Evolutionary conservation across 30 jellyfish, hydroid and myxozoan species (phyloP), one percentile per base, ranked within the genome.

Genomic region (Hydractinia echinata): DNA sequence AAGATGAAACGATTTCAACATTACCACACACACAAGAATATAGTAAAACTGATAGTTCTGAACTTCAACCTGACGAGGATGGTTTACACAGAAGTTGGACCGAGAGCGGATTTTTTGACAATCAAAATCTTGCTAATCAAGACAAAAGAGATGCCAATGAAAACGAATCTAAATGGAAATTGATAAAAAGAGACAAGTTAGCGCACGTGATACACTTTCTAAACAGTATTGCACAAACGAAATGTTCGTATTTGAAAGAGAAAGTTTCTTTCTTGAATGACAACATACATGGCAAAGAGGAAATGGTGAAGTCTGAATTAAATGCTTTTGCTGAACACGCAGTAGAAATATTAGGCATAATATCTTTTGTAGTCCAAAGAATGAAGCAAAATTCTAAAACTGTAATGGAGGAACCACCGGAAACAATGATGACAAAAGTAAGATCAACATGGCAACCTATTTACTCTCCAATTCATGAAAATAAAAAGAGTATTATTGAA

Each of bases 61-160:
- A 44, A 13, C 19, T 44, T 51, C 19, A 64, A n/a, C 74, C 19
- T n/a, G 74, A 64, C 9, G 39, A 13, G 16, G 74, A 64, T n/a
- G 74, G 74, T 13, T 64, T 77, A 19, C 85, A 55, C n/a, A 77
- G 87, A 66, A 51, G 67, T 7, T 62, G 87, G 81, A 80, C 81
- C 0, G 87, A 80, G 44, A 80, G 87, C 49, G 87, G 87, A 0
- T 80, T 80, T 48, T 80, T 80, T 80, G 87, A 80, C 21, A 54
- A 51, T n/a, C 66, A 76, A 76, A 76, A 18, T 39, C 78, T 8
- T 10, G 16, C 84, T 19, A 8, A 48, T 5, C 39, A 76, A 4
- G 77, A 64, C 19, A 13, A 51, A 64, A 44, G 51, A 51, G 44
- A 30, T 11, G 69, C 19, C 15, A 58, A 58, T 58, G 69, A 18